phyloP scores from a whole-genome alignment of 2,113 vertebrate genomes.

The Bathybates hornii region DNA sequence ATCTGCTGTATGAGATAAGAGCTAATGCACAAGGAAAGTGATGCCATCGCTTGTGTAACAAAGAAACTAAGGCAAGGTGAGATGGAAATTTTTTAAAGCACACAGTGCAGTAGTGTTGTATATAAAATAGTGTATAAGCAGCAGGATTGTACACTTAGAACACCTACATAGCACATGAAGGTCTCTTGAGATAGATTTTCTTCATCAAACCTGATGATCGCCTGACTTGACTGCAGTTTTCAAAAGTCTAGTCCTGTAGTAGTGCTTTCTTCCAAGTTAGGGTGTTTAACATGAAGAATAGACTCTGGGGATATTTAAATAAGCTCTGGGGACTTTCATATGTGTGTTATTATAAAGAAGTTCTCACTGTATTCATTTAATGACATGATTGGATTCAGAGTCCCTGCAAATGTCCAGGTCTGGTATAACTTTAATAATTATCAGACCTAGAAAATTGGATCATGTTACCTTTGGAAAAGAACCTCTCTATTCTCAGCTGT shows the following conservation, averaged over 20 bases:
- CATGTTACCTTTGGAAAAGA: background rate
- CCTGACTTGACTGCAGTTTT: background rate
- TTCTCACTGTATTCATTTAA: background rate
- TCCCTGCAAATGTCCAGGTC: background rate
- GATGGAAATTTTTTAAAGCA: background rate
- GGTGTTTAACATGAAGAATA: background rate
- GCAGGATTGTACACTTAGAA: background rate
- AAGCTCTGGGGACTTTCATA: background rate
- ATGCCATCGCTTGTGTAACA: background rate
- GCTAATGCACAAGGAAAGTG: background rate
- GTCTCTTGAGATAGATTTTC: background rate
- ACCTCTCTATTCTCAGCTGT: background rate
- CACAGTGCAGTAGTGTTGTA: background rate
- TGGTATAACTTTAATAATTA: background rate
- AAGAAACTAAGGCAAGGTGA: background rate
- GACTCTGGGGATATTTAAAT: background rate
- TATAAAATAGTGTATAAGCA: background rate
- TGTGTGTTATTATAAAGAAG: background rate
- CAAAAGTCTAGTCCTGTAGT: background rate
- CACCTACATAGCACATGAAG: background rate
- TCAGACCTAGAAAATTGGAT: background rate
- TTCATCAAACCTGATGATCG: background rate
- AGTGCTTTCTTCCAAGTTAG: background rate
- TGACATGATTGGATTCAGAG: background rate
- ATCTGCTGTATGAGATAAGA: background rate